phyloP scores from a whole-genome alignment of 1,140 invertebrate species.

The Diachasma alloeum region DNA sequence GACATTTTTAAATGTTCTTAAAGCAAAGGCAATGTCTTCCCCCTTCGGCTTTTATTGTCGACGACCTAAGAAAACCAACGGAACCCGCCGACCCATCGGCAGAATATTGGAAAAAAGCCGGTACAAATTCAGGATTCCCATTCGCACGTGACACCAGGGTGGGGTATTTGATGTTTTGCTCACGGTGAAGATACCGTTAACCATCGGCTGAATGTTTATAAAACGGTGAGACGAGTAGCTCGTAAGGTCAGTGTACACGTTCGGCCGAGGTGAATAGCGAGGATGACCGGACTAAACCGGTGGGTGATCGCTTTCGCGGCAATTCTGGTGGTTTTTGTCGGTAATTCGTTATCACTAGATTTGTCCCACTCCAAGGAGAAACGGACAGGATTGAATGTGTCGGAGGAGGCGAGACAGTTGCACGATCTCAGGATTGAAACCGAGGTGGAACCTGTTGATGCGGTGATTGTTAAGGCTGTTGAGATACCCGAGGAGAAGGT shows the following conservation, averaged over 20 bases:
- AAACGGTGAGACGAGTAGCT: neutral
- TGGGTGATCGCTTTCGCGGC: neutral
- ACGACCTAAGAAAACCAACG: neutral
- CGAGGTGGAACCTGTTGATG: conserved; percentile 30
- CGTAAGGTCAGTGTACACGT: neutral
- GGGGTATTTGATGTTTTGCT: neutral
- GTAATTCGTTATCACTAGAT: neutral
- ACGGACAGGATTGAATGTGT: neutral
- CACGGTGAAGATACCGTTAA: neutral
- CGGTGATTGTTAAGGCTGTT: conserved; percentile 45
- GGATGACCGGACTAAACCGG: conserved; percentile 1
- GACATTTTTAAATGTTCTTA: neutral
- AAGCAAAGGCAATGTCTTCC: neutral
- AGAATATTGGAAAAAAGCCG: neutral
- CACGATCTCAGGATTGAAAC: conserved; percentile 34
- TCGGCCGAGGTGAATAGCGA: neutral
- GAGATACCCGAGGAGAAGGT: conserved; percentile 54
- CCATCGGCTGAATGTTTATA: neutral
- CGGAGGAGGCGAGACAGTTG: neutral
- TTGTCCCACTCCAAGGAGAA: neutral
- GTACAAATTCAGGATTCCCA: neutral
- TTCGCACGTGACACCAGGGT: neutral
- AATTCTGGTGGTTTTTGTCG: neutral
- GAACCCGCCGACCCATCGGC: neutral
- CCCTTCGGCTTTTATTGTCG: neutral